A percentile compares a stretch with the other conserved stretches of the same genome.
Evolutionary conservation across 2,113 vertebrate genomes (phyloP).

Genomic region (Phocoena sinus): DNA sequence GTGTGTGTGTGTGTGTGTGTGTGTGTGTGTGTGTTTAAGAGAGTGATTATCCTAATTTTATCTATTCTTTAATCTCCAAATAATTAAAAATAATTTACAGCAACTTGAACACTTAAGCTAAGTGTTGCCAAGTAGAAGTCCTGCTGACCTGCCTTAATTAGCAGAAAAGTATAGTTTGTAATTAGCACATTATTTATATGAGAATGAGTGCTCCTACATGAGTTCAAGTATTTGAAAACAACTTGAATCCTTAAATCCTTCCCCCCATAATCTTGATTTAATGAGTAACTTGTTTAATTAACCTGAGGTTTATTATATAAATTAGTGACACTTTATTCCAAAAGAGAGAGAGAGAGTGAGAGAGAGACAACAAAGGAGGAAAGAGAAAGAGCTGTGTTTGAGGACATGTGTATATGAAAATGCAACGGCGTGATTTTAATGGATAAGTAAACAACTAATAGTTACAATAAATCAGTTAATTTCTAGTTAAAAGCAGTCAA

Average conservation of each 20-base stretch:
- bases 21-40: neutral
- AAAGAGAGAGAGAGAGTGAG: neutral
- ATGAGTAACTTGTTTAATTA: constrained; percentile 54
- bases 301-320: constrained; percentile 46
- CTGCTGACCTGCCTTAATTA: constrained; percentile 65
- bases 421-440: neutral
- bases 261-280: constrained; percentile 44
- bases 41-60: neutral
- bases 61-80: neutral
- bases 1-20: neutral
- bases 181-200: constrained; percentile 65
- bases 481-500: constrained; percentile 25
- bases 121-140: constrained; percentile 63
- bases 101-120: constrained; percentile 62
- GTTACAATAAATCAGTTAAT: neutral
- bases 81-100: constrained; percentile 34
- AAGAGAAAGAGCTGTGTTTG: neutral
- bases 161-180: constrained; percentile 63
- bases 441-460: neutral
- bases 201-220: constrained; percentile 27
- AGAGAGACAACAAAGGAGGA: neutral
- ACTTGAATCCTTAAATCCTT: constrained; percentile 40
- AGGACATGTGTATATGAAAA: neutral
- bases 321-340: constrained; percentile 32
- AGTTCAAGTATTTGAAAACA: constrained; percentile 67